Base-by-base conservation (phyloP, 2,797 vertebrate species). In the Echeneis naucrates region DNA sequence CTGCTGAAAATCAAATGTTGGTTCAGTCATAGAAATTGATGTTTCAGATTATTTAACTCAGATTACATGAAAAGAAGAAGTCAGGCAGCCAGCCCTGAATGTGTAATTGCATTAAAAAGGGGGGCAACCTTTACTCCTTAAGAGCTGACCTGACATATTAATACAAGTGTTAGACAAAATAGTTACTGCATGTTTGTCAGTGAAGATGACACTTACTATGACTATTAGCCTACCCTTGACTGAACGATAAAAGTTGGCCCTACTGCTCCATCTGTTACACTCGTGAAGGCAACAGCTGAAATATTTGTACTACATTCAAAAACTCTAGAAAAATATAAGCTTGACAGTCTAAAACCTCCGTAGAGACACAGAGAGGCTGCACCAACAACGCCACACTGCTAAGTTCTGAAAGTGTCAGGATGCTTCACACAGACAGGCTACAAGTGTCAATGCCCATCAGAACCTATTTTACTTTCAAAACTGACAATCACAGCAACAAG, bases 251-350 rank as follows among this genome's bases (percentile, higher is more conserved):
- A n/a, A 44, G 42, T 42, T n/a, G 19, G 42, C 17, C 7, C 42
- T 4, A 30, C 52, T 62, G 53, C 47, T 40, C 40, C 23, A 10
- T 5, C 17, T 32, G 26, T 21, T 24, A 45, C 42, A 35, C 21
- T 50, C 44, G 33, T 2, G 7, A 63, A 38, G 50, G 23, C 37
- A 57, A 59, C 55, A 11, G 52, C 38, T 45, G 45, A 60, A 19
- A n/a, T 16, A 8, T 51, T 47, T 26, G 26, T 32, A 21, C 62
- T 48, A 55, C 42, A 50, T 69, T 75, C 40, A 23, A 52, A 69
- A 33, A 13, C 3, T 5, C 19, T 42, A 26, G 2, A 47, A 50
- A 23, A 35, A 48, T 33, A 47, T 47, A 53, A 32, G 17, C 14
- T 32, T 13, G 17, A 24, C 14, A 7, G 42, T 68, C 26, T 33